Percentiles rank a stretch among this genome's conserved stretches.
These are phyloP conservation scores for Corythornis vintsioides DNA, from an alignment of 2,113 vertebrate species.

Conservation along the genomic window DNA sequence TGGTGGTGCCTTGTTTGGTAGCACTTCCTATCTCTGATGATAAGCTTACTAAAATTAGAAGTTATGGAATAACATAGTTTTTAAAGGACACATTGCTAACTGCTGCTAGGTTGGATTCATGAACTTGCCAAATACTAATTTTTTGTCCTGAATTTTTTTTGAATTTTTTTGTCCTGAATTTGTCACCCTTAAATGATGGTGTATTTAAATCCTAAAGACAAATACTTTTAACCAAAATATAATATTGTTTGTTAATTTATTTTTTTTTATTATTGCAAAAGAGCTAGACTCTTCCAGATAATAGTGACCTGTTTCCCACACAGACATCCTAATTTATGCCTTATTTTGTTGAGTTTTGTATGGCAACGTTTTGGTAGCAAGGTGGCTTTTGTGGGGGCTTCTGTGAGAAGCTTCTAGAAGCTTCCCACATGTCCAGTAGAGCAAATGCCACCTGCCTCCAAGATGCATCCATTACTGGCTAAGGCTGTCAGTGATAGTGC, in stretches of 20 bases:
- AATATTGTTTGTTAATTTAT: background rate
- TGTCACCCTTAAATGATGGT: background rate
- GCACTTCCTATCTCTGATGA: background rate
- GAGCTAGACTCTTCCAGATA: background rate
- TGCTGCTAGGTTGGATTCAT: background rate
- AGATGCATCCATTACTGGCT: background rate
- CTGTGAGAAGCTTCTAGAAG: background rate
- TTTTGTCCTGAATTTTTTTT: background rate
- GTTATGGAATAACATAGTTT: background rate
- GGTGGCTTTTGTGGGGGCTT: background rate
- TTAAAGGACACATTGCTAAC: background rate
- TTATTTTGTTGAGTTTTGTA: background rate
- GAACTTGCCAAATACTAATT: background rate
- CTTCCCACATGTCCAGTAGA: background rate
- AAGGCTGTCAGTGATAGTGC: background rate
- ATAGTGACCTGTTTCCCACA: background rate
- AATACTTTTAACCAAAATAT: background rate
- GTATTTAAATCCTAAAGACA: background rate
- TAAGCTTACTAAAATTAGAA: conserved; percentile 28
- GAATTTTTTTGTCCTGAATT: background rate
- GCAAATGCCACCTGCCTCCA: background rate
- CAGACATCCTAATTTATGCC: background rate
- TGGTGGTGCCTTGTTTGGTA: conserved; percentile 33
- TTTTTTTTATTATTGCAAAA: background rate
- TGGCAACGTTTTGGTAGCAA: background rate